Evolutionary conservation across 2,888 invertebrate species (phyloP).

Genomic region (Sympetrum striolatum): DNA sequence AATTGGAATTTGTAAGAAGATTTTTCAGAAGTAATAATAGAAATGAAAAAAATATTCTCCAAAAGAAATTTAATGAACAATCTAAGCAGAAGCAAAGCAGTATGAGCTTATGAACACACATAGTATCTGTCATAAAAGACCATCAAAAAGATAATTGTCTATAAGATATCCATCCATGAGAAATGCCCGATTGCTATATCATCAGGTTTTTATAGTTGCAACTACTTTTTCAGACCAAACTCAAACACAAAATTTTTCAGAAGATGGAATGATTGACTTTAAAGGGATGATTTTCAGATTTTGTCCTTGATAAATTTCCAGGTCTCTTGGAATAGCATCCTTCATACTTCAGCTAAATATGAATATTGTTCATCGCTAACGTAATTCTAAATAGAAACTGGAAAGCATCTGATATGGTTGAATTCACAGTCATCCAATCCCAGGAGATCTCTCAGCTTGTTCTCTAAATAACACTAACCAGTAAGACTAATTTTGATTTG

Average conservation of each 20-base stretch:
- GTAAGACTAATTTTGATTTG: not conserved
- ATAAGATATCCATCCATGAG: not conserved
- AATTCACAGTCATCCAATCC: not conserved
- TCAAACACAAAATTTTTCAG: not conserved
- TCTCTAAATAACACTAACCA: not conserved
- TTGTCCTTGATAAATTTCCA: conserved; percentile 5
- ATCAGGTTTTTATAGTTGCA: no score
- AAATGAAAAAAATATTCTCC: not conserved
- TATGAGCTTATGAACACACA: not conserved
- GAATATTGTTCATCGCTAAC: no score
- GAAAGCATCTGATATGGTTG: not conserved
- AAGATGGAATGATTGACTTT: not conserved
- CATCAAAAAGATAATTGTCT: not conserved
- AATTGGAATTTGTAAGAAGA: not conserved
- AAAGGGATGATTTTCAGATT: conserved; percentile 4
- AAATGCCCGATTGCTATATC: not conserved
- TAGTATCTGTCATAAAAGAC: no score
- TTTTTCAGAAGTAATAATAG: not conserved
- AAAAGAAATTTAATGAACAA: not conserved
- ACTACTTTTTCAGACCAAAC: no score
- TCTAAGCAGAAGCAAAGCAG: not conserved
- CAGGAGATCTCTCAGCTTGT: not conserved
- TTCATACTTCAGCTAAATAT: not conserved
- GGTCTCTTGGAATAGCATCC: not conserved
- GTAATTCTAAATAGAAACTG: not conserved